Evolutionary conservation across 2,888 invertebrate genomes (phyloP), one percentile per base, ranked within the genome.

Genomic region (Stictocephala bisonia): DNA sequence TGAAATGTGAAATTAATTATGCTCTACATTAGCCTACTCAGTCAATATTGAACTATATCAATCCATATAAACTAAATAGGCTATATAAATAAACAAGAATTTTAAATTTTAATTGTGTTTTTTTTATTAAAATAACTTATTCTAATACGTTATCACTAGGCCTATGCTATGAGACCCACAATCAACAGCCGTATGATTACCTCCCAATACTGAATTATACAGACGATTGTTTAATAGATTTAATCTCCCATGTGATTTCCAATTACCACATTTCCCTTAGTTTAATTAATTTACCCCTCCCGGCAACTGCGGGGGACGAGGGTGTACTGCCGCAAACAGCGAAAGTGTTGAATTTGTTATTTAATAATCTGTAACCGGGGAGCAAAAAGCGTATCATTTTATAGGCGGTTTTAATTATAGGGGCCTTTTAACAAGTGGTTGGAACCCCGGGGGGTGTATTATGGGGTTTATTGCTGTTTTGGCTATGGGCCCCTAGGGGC

Each of bases 321-420:
- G n/a, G n/a, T n/a, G n/a, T n/a, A n/a, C 44, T 15, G 60, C 60
- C 64, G n/a, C 64, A 64, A 60, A 64, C 64, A 44, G 64, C 44
- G 44, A 64, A 64, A 64, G 40, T 64, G 64, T 64, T 64, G 64
- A 64, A 64, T 64, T 64, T 64, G 64, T 64, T 64, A 64, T 64
- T 64, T 64, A 64, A 64, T 64, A 64, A 40, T 64, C 64, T 44
- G 44, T 64, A 64, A 64, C 64, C 44, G 27, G 64, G 44, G 64
- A 22, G 40, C 64, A 44, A 64, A 64, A 64, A 44, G 64, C 64
- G 64, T 64, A 64, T 64, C 64, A 15, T 64, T 64, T 64, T 64
- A 64, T 64, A 44, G 64, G 64, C 40, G 64, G 64, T 64, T 64
- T 64, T 64, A 64, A 64, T 64, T 64, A 44, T 22, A 35, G 64